Evolutionary conservation across 2,797 vertebrate genomes (phyloP).

Genomic region (Discoglossus pictus): DNA sequence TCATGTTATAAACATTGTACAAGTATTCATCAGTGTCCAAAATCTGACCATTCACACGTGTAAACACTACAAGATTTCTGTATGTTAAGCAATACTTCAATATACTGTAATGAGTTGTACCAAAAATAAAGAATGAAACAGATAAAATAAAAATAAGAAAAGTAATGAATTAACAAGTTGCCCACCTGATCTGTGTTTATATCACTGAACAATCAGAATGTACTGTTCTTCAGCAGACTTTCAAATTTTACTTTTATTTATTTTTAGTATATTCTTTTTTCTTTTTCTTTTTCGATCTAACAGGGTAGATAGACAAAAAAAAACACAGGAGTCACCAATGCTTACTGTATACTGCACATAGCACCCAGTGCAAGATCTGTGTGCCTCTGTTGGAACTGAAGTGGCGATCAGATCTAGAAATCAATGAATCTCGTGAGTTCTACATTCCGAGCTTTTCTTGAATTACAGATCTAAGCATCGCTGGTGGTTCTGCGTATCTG

Average conservation of each 20-base stretch:
- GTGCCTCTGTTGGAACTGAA: slow-evolving; percentile 60
- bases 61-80: slow-evolving; percentile 69
- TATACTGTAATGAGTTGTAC: slow-evolving; percentile 69
- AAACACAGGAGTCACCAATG: slow-evolving; percentile 54
- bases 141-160: slow-evolving; percentile 55
- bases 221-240: slow-evolving; percentile 62
- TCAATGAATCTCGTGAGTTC: slow-evolving; percentile 64
- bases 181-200: slow-evolving; percentile 54
- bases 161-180: slow-evolving; percentile 42
- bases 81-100: slow-evolving; percentile 79
- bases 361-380: slow-evolving; percentile 61
- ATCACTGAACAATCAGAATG: slow-evolving; percentile 62
- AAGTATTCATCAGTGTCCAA: slow-evolving; percentile 60
- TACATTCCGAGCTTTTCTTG: slow-evolving; percentile 71
- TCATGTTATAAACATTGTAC: slow-evolving; percentile 64
- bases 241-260: slow-evolving; percentile 30
- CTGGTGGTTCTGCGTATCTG: slow-evolving; percentile 74
- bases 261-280: slow-evolving; percentile 12
- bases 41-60: slow-evolving; percentile 56
- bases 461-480: slow-evolving; percentile 71
- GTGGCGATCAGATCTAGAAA: slow-evolving; percentile 59
- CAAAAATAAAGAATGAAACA: slow-evolving; percentile 52
- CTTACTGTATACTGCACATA: slow-evolving; percentile 61
- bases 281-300: slow-evolving; percentile 35
- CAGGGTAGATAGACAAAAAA: slow-evolving; percentile 51